These are phyloP conservation scores for Lates japonicus DNA, from an alignment of 2,797 vertebrate species.

Conservation along the genomic window DNA sequence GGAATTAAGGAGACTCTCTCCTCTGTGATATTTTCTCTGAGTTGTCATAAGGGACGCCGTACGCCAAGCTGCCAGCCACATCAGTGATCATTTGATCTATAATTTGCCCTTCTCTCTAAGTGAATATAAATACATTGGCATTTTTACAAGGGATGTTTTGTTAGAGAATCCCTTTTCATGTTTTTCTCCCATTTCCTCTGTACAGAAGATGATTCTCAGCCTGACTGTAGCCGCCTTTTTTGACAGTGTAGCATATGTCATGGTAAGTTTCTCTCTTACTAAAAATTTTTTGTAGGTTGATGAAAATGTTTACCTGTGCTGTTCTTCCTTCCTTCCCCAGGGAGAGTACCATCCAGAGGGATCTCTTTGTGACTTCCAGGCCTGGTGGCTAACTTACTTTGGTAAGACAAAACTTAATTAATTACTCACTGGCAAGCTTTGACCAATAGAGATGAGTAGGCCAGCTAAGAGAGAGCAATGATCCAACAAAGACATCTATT, in stretches of 20 bases:
- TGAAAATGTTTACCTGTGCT: constrained; percentile 30
- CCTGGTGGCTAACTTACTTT: constrained; percentile 91
- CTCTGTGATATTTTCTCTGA: constrained; percentile 47
- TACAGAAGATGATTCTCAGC: constrained; percentile 89
- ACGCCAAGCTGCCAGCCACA: constrained; percentile 55
- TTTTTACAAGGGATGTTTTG: constrained; percentile 38
- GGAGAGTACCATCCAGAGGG: constrained; percentile 84
- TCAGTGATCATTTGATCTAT: constrained; percentile 57
- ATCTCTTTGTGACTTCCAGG: constrained; percentile 87
- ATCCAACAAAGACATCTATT: constrained; percentile 32
- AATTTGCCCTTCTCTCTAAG: constrained; percentile 44
- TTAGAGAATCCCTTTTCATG: constrained; percentile 44
- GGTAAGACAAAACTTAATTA: constrained; percentile 80
- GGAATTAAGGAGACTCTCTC: constrained; percentile 33
- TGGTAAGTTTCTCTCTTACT: constrained; percentile 83
- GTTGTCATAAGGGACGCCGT: constrained; percentile 42
- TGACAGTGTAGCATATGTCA: constrained; percentile 89
- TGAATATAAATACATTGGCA: constrained; percentile 46
- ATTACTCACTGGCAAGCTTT: constrained; percentile 35
- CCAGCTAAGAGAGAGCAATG: constrained; percentile 17
- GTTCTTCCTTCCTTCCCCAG: constrained; percentile 63
- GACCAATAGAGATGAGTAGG: constrained; percentile 21
- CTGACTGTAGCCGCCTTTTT: constrained; percentile 88
- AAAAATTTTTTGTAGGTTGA: constrained; percentile 14
- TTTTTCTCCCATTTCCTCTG: constrained; percentile 46